phyloP scores from a whole-genome alignment of 64 coral and sea anemone genomes.

The Anthopleura sola region DNA sequence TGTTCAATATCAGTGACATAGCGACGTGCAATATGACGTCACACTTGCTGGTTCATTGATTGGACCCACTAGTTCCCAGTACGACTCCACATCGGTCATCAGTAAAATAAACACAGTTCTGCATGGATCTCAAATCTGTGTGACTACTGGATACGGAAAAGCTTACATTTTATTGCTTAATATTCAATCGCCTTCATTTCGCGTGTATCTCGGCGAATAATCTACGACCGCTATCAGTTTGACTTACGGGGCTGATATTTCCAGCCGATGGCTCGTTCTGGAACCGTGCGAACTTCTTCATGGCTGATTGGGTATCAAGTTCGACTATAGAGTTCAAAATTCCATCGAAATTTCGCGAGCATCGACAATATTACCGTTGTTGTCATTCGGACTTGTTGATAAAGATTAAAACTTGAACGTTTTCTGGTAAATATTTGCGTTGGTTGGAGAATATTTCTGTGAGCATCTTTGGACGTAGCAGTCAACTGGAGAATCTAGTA shows the following conservation, averaged over 20 bases:
- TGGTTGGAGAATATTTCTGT: neutral
- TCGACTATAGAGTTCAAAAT: neutral
- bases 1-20: neutral
- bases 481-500: neutral
- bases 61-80: neutral
- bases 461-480: neutral
- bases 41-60: neutral
- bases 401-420: neutral
- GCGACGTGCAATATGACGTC: neutral
- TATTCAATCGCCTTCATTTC: neutral
- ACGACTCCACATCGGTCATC: neutral
- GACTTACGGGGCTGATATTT: neutral
- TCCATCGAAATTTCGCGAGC: neutral
- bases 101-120: constrained; percentile 2
- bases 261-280: neutral
- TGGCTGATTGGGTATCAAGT: constrained; percentile 4
- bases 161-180: neutral
- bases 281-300: constrained; percentile 6
- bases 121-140: neutral
- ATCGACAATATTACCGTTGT: neutral
- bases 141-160: neutral
- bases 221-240: neutral
- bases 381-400: neutral
- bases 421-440: constrained; percentile 7
- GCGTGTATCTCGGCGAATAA: neutral